A percentile compares a stretch with the other conserved stretches of the same genome.
phyloP scores from a whole-genome alignment of 2,888 invertebrate genomes.

The Ornithoptera alexandrae region DNA sequence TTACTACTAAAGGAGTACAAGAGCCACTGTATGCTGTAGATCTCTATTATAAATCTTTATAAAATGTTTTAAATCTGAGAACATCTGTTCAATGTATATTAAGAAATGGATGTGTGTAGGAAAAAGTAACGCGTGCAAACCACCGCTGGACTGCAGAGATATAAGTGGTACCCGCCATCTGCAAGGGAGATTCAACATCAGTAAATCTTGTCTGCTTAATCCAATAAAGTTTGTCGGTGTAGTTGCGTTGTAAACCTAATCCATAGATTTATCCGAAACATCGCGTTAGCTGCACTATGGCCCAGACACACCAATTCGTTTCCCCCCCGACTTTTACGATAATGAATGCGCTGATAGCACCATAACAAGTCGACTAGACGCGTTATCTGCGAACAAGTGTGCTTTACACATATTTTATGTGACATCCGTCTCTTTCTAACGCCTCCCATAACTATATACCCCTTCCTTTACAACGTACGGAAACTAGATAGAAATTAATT shows the following conservation, averaged over 20 bases:
- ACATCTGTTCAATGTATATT: too few species aligned
- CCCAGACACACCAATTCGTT: slow-evolving; percentile 23
- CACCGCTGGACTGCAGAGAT: neutral
- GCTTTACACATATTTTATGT: slow-evolving; percentile 23
- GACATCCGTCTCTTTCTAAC: slow-evolving; percentile 14
- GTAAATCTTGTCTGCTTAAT: slow-evolving; percentile 1
- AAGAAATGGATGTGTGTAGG: neutral
- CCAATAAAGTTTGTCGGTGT: slow-evolving; percentile 1
- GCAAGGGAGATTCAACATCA: neutral
- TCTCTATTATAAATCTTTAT: too few species aligned
- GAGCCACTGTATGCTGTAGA: too few species aligned
- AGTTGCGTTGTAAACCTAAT: neutral
- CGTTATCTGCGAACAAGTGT: slow-evolving; percentile 25
- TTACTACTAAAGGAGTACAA: too few species aligned
- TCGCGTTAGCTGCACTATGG: slow-evolving; percentile 9
- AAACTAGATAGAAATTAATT: slow-evolving; percentile 27
- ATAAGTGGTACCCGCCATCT: neutral
- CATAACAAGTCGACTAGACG: slow-evolving; percentile 27
- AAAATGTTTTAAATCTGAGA: too few species aligned
- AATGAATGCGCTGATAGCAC: slow-evolving; percentile 25
- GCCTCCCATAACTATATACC: neutral
- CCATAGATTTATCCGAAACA: slow-evolving; percentile 9
- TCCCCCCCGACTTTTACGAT: slow-evolving; percentile 26
- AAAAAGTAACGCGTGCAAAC: neutral
- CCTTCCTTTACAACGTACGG: slow-evolving; percentile 4